Conservation (phyloP, 2,888 invertebrate genomes). For the Tetanocera ferruginea region DNA sequence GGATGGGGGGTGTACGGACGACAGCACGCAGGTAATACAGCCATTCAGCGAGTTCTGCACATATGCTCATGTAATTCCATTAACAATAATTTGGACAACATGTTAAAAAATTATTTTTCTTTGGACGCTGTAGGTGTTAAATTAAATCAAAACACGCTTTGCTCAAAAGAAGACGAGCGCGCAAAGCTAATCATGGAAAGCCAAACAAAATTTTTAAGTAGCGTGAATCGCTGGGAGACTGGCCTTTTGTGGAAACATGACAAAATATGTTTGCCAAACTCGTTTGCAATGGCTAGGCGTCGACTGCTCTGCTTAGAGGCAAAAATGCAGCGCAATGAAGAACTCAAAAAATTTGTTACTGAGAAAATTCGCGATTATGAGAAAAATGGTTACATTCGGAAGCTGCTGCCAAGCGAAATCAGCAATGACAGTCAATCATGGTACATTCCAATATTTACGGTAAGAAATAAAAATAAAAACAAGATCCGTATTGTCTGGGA, state of each 20-base stretch:
- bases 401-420: slow-evolving; percentile 42
- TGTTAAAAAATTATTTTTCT: background rate
- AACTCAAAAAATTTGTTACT: background rate
- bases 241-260: slow-evolving; percentile 51
- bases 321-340: background rate
- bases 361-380: background rate
- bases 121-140: background rate
- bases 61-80: no score
- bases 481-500: slow-evolving; percentile 59
- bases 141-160: no score
- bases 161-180: background rate
- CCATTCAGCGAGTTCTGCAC: background rate
- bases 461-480: slow-evolving; percentile 54
- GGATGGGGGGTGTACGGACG: background rate
- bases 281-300: slow-evolving; percentile 42
- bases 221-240: no score
- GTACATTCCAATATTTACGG: slow-evolving; percentile 57
- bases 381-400: slow-evolving; percentile 47
- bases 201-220: background rate
- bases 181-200: background rate
- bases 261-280: slow-evolving; percentile 32
- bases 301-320: slow-evolving; percentile 43
- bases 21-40: background rate
- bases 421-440: slow-evolving; percentile 41
- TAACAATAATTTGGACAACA: background rate